Base-by-base conservation (phyloP, 2,888 invertebrate genomes). In the Dynastes grantii region DNA sequence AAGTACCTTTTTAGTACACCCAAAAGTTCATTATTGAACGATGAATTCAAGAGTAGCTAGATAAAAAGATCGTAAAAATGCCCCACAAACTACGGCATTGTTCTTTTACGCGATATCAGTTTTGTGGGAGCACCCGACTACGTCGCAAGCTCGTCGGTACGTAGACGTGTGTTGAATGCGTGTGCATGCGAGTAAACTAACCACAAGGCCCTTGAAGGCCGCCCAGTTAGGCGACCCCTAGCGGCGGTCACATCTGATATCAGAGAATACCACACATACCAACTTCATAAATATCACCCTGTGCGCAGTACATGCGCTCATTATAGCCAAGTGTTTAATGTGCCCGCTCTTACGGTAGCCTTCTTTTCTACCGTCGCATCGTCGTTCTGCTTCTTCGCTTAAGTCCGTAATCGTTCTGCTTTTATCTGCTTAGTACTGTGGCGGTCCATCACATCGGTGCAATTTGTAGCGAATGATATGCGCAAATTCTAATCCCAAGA, bases 201-300 rank as follows among this genome's bases (percentile, higher is more conserved):
- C 81, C 81, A 81, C 83, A 83, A 83, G 83, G 83, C 80, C 84
- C 83, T 79, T 82, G 84, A 84, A 84, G 84, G 84, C 82, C 84
- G 84, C 80, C 83, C 83, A 81, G 84, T 84, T 82, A 82, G 79
- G 81, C 83, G 83, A 83, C 82, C 83, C 81, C 78, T 79, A 80
- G 81, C 80, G 71, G 70, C 82, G 82, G 83, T 83, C 83, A 82
- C 83, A 84, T 84, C 84, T 83, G 83, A 84, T 84, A 84, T 80
- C 80, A 80, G 83, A 83, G 81, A 83, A 84, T 84, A 82, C 84
- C 84, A 81, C 81, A 81, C 84, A 84, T 84, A 83, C 82, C 84
- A 82, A 82, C 84, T 84, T 83, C 84, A 83, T 84, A 84, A 84
- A 84, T 84, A 84, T 84, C 83, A 84, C 83, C 83, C 82, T 81